A percentile compares a stretch with the other conserved stretches of the same genome.
Evolutionary conservation across 2,888 invertebrate species (phyloP).

Genomic region (Euphydryas editha): DNA sequence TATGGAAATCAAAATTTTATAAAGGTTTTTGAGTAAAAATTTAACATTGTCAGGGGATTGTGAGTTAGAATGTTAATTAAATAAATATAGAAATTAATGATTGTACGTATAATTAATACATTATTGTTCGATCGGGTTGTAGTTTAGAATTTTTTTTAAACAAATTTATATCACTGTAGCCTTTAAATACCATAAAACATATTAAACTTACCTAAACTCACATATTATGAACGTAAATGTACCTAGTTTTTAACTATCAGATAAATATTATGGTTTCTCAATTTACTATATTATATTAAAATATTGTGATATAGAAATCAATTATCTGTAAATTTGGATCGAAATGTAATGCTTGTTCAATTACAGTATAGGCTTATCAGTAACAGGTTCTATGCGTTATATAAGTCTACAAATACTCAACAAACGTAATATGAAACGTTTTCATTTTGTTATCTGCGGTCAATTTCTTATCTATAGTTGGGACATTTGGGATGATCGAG

Average conservation of each 20-base stretch:
- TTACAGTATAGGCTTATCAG: slow-evolving; percentile 6
- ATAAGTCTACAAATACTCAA: slow-evolving; percentile 36
- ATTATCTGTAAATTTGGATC: neutral
- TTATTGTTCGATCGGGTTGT: too few relatives aligned
- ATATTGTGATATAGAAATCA: neutral
- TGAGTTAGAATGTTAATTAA: neutral
- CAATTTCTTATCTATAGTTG: slow-evolving; percentile 75
- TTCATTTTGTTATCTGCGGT: slow-evolving; percentile 65
- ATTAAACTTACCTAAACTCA: too few relatives aligned
- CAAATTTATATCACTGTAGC: too few relatives aligned
- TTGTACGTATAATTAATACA: too few relatives aligned
- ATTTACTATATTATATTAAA: neutral
- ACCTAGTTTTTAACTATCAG: too few relatives aligned
- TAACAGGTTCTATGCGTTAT: slow-evolving; percentile 6
- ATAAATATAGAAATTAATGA: neutral
- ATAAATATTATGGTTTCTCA: neutral
- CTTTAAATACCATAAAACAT: too few relatives aligned
- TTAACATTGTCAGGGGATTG: neutral
- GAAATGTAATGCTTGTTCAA: neutral
- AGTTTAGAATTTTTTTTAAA: too few relatives aligned
- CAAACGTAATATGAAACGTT: slow-evolving; percentile 55
- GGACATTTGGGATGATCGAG: slow-evolving; percentile 68
- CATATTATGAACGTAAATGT: too few relatives aligned
- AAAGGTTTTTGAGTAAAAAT: neutral
- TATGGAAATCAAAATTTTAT: neutral